These are phyloP conservation scores for Sarcophaga rosellei DNA, from an alignment of 2,888 invertebrate species.

Conservation along the genomic window DNA sequence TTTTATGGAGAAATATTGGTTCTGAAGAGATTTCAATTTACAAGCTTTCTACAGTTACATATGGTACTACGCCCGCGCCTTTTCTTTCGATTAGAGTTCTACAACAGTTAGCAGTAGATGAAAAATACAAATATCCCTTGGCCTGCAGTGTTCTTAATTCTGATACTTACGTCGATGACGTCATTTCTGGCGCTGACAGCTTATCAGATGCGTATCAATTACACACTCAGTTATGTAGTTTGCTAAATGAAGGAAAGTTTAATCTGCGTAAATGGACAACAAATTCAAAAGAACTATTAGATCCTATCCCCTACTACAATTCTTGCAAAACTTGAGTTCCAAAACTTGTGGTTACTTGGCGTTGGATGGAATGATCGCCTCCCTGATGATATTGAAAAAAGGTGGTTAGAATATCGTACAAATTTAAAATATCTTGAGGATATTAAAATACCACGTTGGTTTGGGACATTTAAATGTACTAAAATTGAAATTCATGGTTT, in stretches of 20 bases:
- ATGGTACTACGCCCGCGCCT: conserved; percentile 1
- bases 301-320: conserved; percentile 50
- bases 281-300: conserved; percentile 44
- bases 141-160: conserved; percentile 44
- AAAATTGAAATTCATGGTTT: conserved; percentile 52
- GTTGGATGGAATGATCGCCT: conserved; percentile 50
- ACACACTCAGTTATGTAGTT: too few relatives aligned
- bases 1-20: conserved; percentile 40
- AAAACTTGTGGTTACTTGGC: conserved; percentile 45
- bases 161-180: conserved; percentile 52
- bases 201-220: conserved; percentile 32
- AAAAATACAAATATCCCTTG: conserved; percentile 39
- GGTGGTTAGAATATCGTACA: conserved; percentile 44
- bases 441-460: conserved; percentile 54
- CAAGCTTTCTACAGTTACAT: neutral
- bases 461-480: conserved; percentile 10
- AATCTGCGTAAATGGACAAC: conserved; percentile 58
- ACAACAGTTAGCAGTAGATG: conserved; percentile 55
- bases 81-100: conserved; percentile 63
- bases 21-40: conserved; percentile 42
- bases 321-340: conserved; percentile 46
- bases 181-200: conserved; percentile 50
- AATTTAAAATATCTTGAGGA: conserved; percentile 37
- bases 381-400: neutral
- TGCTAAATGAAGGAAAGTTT: neutral